These are phyloP conservation scores for Eudorcas thomsonii DNA, from an alignment of 2,113 vertebrate species.

Conservation along the genomic window DNA sequence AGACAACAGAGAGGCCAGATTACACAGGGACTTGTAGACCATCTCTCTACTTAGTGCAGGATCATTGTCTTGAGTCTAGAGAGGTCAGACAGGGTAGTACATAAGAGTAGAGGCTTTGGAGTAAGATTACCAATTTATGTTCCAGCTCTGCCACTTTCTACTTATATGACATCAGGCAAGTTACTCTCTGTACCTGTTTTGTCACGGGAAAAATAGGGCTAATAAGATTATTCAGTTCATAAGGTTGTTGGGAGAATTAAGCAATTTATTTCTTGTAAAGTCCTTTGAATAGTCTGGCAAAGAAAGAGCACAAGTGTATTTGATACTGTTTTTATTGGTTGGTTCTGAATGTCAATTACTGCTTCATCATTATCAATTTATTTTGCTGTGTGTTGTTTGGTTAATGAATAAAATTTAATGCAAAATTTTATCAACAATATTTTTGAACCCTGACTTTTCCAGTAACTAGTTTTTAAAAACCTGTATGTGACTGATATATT, in stretches of 20 bases:
- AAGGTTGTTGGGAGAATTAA: neutral
- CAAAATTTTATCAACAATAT: neutral
- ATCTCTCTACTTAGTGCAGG: neutral
- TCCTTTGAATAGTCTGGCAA: neutral
- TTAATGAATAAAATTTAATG: neutral
- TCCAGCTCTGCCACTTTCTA: neutral
- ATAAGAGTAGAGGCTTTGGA: neutral
- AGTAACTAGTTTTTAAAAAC: neutral
- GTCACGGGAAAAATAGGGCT: neutral
- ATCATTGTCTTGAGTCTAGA: neutral
- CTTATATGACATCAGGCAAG: neutral
- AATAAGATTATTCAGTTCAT: neutral
- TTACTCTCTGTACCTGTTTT: neutral
- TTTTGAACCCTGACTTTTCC: slow-evolving; percentile 17
- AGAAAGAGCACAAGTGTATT: neutral
- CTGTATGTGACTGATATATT: neutral
- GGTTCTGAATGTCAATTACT: neutral
- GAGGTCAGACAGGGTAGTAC: neutral
- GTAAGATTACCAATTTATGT: neutral
- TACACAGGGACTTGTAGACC: neutral
- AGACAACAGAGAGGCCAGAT: neutral
- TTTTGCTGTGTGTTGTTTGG: neutral
- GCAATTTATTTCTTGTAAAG: neutral
- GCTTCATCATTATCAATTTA: neutral
- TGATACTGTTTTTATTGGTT: neutral